Evolutionary conservation across 2,888 invertebrate genomes (phyloP), one percentile per base, ranked within the genome.

Genomic region (Lomographa bimaculata): DNA sequence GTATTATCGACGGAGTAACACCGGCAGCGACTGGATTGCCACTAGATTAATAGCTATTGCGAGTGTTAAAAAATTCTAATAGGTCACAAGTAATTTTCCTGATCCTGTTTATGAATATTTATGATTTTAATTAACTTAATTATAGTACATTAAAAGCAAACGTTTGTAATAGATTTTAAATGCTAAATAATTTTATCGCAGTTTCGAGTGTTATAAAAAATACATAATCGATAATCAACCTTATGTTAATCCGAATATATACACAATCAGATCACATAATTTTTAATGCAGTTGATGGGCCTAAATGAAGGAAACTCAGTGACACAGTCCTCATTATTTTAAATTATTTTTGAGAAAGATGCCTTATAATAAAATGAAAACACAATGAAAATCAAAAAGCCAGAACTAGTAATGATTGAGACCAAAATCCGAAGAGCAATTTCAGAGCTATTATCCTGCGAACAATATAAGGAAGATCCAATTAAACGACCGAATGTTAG

Each of bases 391-490:
- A 17, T 17, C 26, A 28, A 4, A 35, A 2, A 35, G 32, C 26
- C 29, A 24, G 28, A 36, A 32, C 26, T 27, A 9, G 4, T 11
- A 34, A 39, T 33, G 25, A 38, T 30, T 46, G 49, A 50, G 30
- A 42, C 45, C 41, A 41, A 58, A 49, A 60, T 54, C 49, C 55
- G 39, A 39, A 47, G 46, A 54, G 50, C 54, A 54, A 58, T 57
- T 60, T 54, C 41, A 46, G 50, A 50, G 50, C 58, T 57, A 66
- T 66, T 64, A 64, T 66, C 52, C 45, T 40, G 41, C 54, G 59
- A 60, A 69, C 67, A 71, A 70, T 70, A 71, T 70, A 71, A 64
- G 68, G 71, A 70, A 67, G 68, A 64, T 68, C 66, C 64, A 73
- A 73, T 72, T 67, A 72, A 71, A 68, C 61, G 65, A 57, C 60